Evolutionary conservation across 2,113 vertebrate genomes (phyloP), one percentile per base, ranked within the genome.

Genomic region (Trachemys scripta): DNA sequence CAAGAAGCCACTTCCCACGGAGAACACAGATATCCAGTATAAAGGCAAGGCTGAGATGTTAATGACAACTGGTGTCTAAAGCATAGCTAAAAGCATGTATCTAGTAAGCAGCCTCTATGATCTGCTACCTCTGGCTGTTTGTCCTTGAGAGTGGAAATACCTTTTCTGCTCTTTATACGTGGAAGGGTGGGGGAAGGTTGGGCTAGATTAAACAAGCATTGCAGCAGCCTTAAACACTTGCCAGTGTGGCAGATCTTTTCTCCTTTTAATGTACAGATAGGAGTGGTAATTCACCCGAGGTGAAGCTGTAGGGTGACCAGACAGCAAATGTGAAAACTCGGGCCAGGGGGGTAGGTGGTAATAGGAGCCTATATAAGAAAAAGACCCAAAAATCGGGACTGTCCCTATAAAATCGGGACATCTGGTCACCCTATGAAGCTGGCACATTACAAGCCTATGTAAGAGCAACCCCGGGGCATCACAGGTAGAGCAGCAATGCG

Each of bases 31-130:
- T 94, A 96, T 93, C 78, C 98, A 97, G 93, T 98, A 99, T 91
- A 98, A 96, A 99, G 99, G 99, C 99, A 98, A 99, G 99, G 53
- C 38, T 87, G 76, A 84, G 57, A 13, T 20, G 22, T 14, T 90
- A 3, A 86, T 80, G 57, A 75, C 78, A 81, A 78, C 65, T 87
- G 82, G 8, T 76, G 84, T 29, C 2, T 24, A 1, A 82, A 62
- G 80, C 53, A 78, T 12, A 22, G 51, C 51, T 57, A 54, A 81
- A 90, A 95, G 83, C 69, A 8, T 0, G 3, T 2, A 19, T 45
- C 75, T 47, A 54, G 25, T 29, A 65, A 19, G 38, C 17, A 27
- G 89, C 87, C 84, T 35, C 0, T 1, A 31, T 3, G 38, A 29
- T 87, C 72, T 92, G 29, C 38, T 80, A 0, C n/a, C 35, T 69